Conservation (phyloP, 2,113 vertebrate species). For the Ictalurus punctatus region DNA sequence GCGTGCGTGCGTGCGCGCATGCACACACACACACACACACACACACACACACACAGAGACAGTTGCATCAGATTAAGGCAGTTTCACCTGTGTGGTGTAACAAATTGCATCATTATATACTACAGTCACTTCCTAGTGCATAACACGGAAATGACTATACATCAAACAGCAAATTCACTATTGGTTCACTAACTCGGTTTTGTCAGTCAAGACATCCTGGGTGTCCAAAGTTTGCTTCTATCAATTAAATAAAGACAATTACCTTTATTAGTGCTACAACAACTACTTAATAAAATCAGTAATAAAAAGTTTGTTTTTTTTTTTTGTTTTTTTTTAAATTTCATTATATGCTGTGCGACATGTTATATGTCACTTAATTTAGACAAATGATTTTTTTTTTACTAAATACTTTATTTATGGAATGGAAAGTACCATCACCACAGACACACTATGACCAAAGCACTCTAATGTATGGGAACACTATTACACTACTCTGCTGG, state of each 20-base stretch:
- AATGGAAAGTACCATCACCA: neutral
- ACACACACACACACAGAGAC: neutral
- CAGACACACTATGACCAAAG: neutral
- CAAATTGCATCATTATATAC: neutral
- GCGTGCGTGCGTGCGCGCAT: neutral
- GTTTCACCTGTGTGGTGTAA: neutral
- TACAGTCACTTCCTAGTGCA: neutral
- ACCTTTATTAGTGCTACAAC: neutral
- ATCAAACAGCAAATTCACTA: neutral
- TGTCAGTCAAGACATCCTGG: neutral
- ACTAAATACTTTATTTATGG: too few relatives aligned
- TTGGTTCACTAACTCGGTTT: neutral
- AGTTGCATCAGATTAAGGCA: neutral
- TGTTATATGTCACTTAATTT: too few relatives aligned
- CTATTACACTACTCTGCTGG: neutral
- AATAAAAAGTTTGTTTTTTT: too few relatives aligned
- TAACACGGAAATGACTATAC: neutral
- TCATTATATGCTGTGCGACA: too few relatives aligned
- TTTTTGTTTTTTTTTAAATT: too few relatives aligned
- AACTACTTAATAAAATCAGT: neutral
- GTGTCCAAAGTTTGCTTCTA: neutral
- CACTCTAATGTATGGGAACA: neutral
- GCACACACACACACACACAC: neutral
- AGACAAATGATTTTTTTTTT: neutral
- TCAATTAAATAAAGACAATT: neutral